Percentiles rank a stretch among this genome's conserved stretches.
Conservation (phyloP, 2,113 vertebrate species). For the Urocolius indicus region DNA sequence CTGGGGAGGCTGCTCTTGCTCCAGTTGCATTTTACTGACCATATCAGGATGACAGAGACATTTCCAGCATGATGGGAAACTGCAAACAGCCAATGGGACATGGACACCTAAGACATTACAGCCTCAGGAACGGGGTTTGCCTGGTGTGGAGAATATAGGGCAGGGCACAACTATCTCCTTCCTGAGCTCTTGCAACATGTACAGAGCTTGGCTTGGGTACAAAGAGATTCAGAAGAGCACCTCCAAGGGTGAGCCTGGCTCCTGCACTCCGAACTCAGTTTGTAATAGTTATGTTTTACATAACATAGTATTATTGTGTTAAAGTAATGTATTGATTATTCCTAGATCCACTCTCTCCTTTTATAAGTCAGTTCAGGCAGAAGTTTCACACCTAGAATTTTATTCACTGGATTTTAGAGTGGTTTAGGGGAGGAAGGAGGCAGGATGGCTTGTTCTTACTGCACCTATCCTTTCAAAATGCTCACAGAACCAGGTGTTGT, state of each 20-base stretch:
- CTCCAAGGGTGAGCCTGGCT: not conserved
- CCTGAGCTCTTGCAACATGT: not conserved
- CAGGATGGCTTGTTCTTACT: not conserved
- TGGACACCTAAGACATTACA: not conserved
- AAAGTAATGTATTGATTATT: not conserved
- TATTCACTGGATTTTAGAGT: not conserved
- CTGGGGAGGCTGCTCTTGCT: not conserved
- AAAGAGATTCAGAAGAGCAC: not conserved
- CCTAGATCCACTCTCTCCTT: not conserved
- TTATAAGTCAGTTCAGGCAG: not conserved
- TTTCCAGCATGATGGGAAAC: not conserved
- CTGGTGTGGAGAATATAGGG: not conserved
- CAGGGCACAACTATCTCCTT: fast-evolving
- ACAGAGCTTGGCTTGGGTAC: not conserved
- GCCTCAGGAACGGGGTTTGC: not conserved
- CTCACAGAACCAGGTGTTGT: not conserved
- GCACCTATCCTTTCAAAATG: not conserved
- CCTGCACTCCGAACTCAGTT: not conserved
- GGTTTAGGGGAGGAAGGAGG: not conserved
- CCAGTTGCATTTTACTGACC: not conserved
- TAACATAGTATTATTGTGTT: not conserved
- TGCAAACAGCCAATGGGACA: fast-evolving
- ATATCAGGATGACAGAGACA: not conserved
- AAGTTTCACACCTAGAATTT: not conserved
- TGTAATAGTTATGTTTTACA: not conserved